Evolutionary conservation across 1,140 invertebrate species (phyloP), one percentile per base, ranked within the genome.

Genomic region (Camponotus vicinus): DNA sequence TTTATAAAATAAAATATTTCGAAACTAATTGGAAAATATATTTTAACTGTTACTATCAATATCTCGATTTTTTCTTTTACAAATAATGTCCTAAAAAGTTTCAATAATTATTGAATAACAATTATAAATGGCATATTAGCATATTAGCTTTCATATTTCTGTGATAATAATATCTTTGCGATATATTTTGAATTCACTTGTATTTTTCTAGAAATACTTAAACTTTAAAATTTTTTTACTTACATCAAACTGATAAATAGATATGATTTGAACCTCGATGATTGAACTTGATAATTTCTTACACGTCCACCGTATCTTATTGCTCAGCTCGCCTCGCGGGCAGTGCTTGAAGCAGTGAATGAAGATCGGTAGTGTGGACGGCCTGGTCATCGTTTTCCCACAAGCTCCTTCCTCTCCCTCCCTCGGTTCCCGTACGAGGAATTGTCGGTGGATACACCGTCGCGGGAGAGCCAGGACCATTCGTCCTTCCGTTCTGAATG

Each of bases 401-500:
- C 89, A 86, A 88, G 70, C 86, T 49, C 66, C 55, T 69, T 83
- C 80, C 86, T 83, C 63, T 59, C 59, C 70, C 69, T 71, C 59
- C n/a, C 49, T 70, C 70, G 49, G 87, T 49, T 37, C 40, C 18
- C 42, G 69, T 49, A 42, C 57, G 70, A 64, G 84, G 79, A 86
- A 55, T 59, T 49, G 59, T 82, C 69, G 67, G 61, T 59, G 87
- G 73, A 86, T 88, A 61, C 75, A 61, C 78, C 70, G 83, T 88
- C 85, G 83, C 80, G 86, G 67, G 69, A 69, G 70, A 85, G 86
- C 73, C 89, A 79, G 89, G 90, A 79, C 87, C 89, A 90, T 91
- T 90, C 90, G 89, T 91, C 79, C 90, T 90, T 78, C 63, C 79
- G 89, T 85, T 71, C 79, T 91, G 90, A 91, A 91, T 91, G 89